phyloP scores from a whole-genome alignment of 2,888 invertebrate genomes.

The Trimorus sp. region DNA sequence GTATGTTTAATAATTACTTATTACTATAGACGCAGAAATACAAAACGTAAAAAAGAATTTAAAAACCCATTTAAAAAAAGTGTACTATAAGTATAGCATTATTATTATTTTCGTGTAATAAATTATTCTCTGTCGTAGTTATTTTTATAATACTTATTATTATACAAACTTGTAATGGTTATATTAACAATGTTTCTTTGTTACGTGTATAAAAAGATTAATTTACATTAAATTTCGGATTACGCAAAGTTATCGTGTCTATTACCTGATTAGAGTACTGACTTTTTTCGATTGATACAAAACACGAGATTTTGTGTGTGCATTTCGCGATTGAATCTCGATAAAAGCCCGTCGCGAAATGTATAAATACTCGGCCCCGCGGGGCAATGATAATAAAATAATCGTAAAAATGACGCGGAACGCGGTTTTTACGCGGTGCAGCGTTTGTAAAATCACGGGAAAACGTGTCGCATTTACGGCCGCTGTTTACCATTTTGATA shows the following conservation, averaged over 20 bases:
- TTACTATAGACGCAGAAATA: too few relatives aligned
- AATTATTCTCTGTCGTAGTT: too few relatives aligned
- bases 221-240: too few relatives aligned
- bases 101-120: too few relatives aligned
- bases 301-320: slow-evolving; percentile 45
- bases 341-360: slow-evolving; percentile 36
- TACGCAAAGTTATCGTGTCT: slow-evolving; percentile 16
- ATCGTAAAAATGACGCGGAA: slow-evolving; percentile 46
- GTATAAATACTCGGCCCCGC: slow-evolving; percentile 21
- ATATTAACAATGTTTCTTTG: too few relatives aligned
- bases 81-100: too few relatives aligned
- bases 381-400: slow-evolving; percentile 40
- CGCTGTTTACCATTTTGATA: slow-evolving; percentile 42
- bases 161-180: too few relatives aligned
- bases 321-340: slow-evolving; percentile 24
- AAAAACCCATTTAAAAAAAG: too few relatives aligned
- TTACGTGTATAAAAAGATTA: too few relatives aligned
- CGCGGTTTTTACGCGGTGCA: slow-evolving; percentile 30
- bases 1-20: too few relatives aligned
- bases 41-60: too few relatives aligned
- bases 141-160: too few relatives aligned
- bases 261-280: slow-evolving; percentile 42
- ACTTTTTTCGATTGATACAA: slow-evolving; percentile 28
- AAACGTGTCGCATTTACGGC: slow-evolving; percentile 12
- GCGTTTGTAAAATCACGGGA: slow-evolving; percentile 37